Conservation (phyloP, 2,113 vertebrate species). For the Cinclus cinclus region DNA sequence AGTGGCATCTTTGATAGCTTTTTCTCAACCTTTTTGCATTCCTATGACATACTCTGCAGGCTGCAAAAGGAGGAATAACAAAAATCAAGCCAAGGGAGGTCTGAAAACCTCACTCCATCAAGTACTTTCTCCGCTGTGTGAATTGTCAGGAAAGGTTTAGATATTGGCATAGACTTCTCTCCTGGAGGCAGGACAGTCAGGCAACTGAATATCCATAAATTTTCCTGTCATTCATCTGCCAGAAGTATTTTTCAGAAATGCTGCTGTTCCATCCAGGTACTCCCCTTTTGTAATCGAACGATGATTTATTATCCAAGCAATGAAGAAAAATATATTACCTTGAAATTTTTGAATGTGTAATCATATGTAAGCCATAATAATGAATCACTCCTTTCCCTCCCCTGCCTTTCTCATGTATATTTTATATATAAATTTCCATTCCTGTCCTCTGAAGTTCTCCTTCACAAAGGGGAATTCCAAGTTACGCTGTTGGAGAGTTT, state of each 20-base stretch:
- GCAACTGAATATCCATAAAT: slow-evolving; percentile 41
- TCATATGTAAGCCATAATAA: slow-evolving; percentile 21
- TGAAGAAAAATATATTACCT: slow-evolving; percentile 49
- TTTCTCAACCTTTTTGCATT: slow-evolving; percentile 8
- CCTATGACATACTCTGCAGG: not conserved
- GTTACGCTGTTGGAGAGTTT: not conserved
- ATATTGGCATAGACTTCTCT: slow-evolving; percentile 1
- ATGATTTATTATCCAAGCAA: slow-evolving; percentile 58
- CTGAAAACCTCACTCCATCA: slow-evolving; percentile 35
- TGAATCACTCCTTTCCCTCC: slow-evolving; percentile 23
- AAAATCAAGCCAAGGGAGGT: slow-evolving; percentile 41
- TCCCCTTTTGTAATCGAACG: slow-evolving; percentile 24
- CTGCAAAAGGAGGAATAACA: slow-evolving; percentile 29
- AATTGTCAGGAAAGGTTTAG: slow-evolving; percentile 39
- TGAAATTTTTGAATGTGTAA: slow-evolving; percentile 54
- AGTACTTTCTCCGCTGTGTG: slow-evolving; percentile 17
- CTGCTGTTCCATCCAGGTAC: slow-evolving; percentile 26
- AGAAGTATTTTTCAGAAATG: slow-evolving; percentile 41
- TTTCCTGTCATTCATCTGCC: slow-evolving; percentile 52
- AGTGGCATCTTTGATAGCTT: not conserved
- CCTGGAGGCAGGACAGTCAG: slow-evolving; percentile 33
- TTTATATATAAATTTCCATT: not conserved
- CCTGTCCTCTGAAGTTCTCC: not conserved
- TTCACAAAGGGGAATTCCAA: slow-evolving; percentile 23
- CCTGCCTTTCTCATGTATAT: not conserved